These are phyloP conservation scores for Amblyopsis rosae DNA, from an alignment of 2,113 vertebrate species.

Conservation along the genomic window DNA sequence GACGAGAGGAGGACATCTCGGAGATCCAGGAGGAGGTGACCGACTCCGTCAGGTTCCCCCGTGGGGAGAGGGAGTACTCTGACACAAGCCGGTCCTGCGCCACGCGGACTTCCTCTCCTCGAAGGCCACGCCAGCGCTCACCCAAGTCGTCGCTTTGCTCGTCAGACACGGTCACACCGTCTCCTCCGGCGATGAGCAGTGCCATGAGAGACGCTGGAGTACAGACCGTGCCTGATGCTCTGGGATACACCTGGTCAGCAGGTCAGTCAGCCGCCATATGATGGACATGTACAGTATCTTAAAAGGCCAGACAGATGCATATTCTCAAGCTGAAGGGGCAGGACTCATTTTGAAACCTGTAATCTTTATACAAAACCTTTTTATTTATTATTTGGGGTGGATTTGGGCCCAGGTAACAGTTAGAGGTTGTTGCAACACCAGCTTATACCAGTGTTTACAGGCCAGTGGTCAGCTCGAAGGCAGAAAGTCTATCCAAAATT, in stretches of 20 bases:
- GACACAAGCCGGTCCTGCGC: constrained; percentile 12
- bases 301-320: too few relatives aligned
- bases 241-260: constrained; percentile 53
- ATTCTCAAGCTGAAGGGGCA: too few relatives aligned
- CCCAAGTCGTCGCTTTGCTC: constrained; percentile 26
- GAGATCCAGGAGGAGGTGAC: constrained; percentile 10
- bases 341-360: too few relatives aligned
- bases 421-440: too few relatives aligned
- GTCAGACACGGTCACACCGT: constrained; percentile 21
- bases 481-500: too few relatives aligned
- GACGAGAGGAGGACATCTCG: constrained; percentile 20
- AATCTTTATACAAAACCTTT: too few relatives aligned
- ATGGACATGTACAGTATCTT: too few relatives aligned
- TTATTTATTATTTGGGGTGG: too few relatives aligned
- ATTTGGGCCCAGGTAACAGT: too few relatives aligned
- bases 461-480: too few relatives aligned
- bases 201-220: constrained; percentile 73
- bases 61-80: constrained; percentile 24
- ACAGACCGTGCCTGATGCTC: constrained; percentile 75
- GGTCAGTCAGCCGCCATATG: constrained; percentile 68
- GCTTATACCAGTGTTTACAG: too few relatives aligned
- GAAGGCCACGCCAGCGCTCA: constrained; percentile 6
- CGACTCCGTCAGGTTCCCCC: background rate
- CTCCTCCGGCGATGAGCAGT: background rate
- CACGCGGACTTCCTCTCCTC: constrained; percentile 14